Base-by-base conservation (phyloP, 2,797 vertebrate species). In the Phrynocephalus vlangalii region DNA sequence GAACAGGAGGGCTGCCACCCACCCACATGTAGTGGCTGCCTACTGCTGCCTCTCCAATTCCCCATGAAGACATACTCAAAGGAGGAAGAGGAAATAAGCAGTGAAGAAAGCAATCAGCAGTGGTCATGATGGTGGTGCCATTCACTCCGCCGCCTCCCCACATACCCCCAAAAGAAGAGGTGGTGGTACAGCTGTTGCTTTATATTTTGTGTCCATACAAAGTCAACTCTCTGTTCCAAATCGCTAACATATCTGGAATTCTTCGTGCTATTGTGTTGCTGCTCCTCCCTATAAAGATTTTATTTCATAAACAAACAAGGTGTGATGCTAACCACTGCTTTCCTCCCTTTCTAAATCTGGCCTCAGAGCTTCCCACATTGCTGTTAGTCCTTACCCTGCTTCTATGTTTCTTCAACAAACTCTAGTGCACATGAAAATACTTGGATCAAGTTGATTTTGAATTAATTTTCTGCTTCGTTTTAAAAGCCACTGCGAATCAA, bases 311-410 rank as follows among this genome's bases (percentile, higher is more conserved):
- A 52, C 52, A 28, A 79, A 79, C 15, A 6, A 79, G 52, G n/a
- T 33, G 28, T 22, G 78, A 15, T 79, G 52, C 78, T 79, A 79
- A 22, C 16, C 52, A 56, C 30, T 52, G 78, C n/a, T 79, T 1
- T 56, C 52, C 52, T 56, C 52, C 52, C 52, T 56, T 56, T 56
- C 52, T 56, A 56, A 56, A 56, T 56, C 52, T 56, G 52, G 52
- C 52, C 52, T 56, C 52, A 79, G 52, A 79, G 26, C 18, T 79
- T 56, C 52, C 52, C 77, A 56, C 56, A 52, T 60, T 26, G 1
- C 80, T 88, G 52, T 56, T 56, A 10, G 30, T 72, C 11, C 60
- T 67, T 90, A 83, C 13, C 60, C 83, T 82, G 71, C n/a, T 3
- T 0, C n/a, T 11, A 33, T 0, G 24, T 33, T 66, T 73, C 73